phyloP scores from a whole-genome alignment of 2,888 invertebrate genomes.

The Drosophila peninsularis region DNA sequence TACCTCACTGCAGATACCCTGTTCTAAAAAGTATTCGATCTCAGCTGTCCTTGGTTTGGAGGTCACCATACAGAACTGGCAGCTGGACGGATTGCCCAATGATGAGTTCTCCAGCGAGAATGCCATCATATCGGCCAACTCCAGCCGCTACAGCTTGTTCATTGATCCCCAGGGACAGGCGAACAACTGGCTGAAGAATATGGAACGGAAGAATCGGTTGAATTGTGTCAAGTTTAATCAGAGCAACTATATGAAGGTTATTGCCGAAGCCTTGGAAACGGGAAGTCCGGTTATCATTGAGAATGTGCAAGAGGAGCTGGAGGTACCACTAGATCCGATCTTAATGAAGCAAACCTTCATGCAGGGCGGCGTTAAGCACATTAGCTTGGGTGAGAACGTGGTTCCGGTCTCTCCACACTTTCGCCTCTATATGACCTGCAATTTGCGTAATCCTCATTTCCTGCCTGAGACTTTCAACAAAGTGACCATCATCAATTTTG shows the following conservation, averaged over 20 bases:
- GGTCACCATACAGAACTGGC: constrained; percentile 90
- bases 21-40: constrained; percentile 90
- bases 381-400: constrained; percentile 93
- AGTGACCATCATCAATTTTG: constrained; percentile 93
- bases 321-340: constrained; percentile 94
- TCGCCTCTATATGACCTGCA: constrained; percentile 94
- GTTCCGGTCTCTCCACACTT: constrained; percentile 92
- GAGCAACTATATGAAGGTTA: constrained; percentile 83
- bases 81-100: constrained; percentile 93
- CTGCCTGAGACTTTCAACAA: constrained; percentile 95
- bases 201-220: constrained; percentile 87
- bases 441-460: constrained; percentile 94
- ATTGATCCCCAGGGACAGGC: constrained; percentile 97
- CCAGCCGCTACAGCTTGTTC: constrained; percentile 94
- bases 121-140: constrained; percentile 92
- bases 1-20: constrained; percentile 89
- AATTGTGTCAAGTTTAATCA: constrained; percentile 84
- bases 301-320: constrained; percentile 93
- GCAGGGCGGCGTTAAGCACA: constrained; percentile 90
- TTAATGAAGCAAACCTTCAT: constrained; percentile 91
- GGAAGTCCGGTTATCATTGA: constrained; percentile 92
- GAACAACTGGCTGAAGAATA: constrained; percentile 95
- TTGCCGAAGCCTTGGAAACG: constrained; percentile 90
- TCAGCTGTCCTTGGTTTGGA: constrained; percentile 92
- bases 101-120: constrained; percentile 95